These are phyloP conservation scores for Cyprinus carpio DNA, from an alignment of 2,113 vertebrate genomes.

Conservation along the genomic window DNA sequence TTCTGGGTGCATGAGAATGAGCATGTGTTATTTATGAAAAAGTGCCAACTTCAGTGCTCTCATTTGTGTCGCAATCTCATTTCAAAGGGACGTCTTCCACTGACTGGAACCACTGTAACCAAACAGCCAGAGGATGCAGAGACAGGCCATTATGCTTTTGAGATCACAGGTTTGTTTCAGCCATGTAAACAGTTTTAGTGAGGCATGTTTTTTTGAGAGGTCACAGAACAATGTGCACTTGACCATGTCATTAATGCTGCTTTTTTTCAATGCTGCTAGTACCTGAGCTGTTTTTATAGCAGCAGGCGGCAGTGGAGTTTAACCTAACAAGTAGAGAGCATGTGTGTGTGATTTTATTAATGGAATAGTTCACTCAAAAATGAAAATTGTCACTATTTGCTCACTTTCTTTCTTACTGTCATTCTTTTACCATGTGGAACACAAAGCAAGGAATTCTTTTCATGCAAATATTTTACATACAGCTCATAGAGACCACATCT, in stretches of 20 bases:
- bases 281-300: not conserved
- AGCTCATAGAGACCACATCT: not conserved
- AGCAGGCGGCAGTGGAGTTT: not conserved
- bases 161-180: slow-evolving; percentile 87
- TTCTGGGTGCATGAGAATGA: not conserved
- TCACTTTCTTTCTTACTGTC: not conserved
- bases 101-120: slow-evolving; percentile 83
- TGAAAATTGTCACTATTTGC: not conserved
- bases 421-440: not conserved
- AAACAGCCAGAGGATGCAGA: slow-evolving; percentile 86
- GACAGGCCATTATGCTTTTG: slow-evolving; percentile 82
- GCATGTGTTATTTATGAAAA: not conserved
- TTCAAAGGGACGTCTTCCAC: slow-evolving; percentile 83
- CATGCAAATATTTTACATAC: not conserved
- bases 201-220: not conserved
- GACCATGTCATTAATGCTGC: not conserved
- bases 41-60: not conserved
- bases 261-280: not conserved
- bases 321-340: not conserved
- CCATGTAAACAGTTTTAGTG: not conserved
- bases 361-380: not conserved
- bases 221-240: not conserved
- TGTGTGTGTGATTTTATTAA: not conserved
- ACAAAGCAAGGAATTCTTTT: not conserved
- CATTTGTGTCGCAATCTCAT: not conserved